Evolutionary conservation across 1,140 invertebrate genomes (phyloP), one percentile per base, ranked within the genome.

Genomic region (Odontomachus brunneus): DNA sequence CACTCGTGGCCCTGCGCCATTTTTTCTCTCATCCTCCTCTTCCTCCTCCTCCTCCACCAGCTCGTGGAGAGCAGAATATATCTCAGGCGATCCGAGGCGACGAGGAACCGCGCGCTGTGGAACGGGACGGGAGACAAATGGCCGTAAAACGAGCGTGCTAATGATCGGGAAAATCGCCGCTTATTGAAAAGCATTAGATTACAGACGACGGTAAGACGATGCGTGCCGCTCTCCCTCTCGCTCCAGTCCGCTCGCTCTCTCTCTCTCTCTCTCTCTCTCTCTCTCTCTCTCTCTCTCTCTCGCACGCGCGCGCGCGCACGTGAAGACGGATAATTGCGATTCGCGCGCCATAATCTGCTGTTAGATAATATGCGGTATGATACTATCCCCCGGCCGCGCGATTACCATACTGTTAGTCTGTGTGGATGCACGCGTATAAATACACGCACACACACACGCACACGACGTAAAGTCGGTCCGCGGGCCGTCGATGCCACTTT

Each of bases 141-240:
- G 62, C 73, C 66, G 81, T 73, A 76, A 88, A 74, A 81, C 74
- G 69, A 76, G 82, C 84, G 89, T 87, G 88, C 71, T 90, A 92
- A 93, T 90, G 89, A 91, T 90, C 88, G 90, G 78, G 86, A 91
- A 92, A 93, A 92, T 89, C 81, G 86, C 81, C 73, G 83, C 87
- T 89, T 89, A 91, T 92, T 91, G 93, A 92, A 92, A 92, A 91
- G 89, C 89, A 72, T 91, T 91, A 91, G 92, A 93, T 92, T 91
- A 92, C 84, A 69, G 53, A 63, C 76, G 71, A 55, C 11, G 53
- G 62, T 24, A 26, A 82, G 72, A 48, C 71, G 78, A 78, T 26
- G 75, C 49, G 62, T n/a, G n/a, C n/a, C n/a, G n/a, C n/a, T n/a
- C n/a, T n/a, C n/a, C n/a, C n/a, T n/a, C n/a, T n/a, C n/a, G n/a